phyloP scores from a whole-genome alignment of 2,888 invertebrate species.

The Bhutanitis thaidina region DNA sequence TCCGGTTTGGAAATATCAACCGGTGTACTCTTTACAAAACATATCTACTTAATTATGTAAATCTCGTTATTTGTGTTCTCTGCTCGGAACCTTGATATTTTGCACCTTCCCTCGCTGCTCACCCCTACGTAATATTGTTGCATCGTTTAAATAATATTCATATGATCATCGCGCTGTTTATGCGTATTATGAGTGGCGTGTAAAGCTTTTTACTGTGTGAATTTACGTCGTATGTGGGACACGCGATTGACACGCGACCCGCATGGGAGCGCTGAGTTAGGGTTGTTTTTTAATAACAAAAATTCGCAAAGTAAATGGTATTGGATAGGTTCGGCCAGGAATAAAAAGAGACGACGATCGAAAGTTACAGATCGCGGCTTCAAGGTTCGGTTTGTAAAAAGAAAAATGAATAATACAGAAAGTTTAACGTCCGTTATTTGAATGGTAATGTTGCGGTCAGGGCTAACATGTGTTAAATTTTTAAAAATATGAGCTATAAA shows the following conservation, averaged over 20 bases:
- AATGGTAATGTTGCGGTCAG: slow-evolving; percentile 6
- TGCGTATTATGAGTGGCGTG: slow-evolving; percentile 52
- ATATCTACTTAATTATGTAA: slow-evolving; percentile 52
- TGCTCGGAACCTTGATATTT: slow-evolving; percentile 52
- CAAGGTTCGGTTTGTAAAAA: slow-evolving; percentile 13
- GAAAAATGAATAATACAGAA: slow-evolving; percentile 16
- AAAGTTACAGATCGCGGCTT: slow-evolving; percentile 23
- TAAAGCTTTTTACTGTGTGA: slow-evolving; percentile 56
- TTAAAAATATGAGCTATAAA: slow-evolving; percentile 3
- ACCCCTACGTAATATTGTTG: slow-evolving; percentile 40
- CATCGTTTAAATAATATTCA: slow-evolving; percentile 30
- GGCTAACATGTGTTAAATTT: slow-evolving; percentile 5
- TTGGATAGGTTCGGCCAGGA: slow-evolving; percentile 33
- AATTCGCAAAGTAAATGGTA: slow-evolving; percentile 51
- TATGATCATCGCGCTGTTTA: slow-evolving; percentile 45
- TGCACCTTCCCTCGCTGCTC: slow-evolving; percentile 51
- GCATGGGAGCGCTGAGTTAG: slow-evolving; percentile 46
- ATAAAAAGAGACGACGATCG: slow-evolving; percentile 23
- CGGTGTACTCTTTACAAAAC: slow-evolving; percentile 46
- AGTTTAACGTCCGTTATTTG: slow-evolving; percentile 2
- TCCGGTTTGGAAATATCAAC: slow-evolving; percentile 69
- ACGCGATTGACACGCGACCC: slow-evolving; percentile 73
- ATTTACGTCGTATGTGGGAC: slow-evolving; percentile 71
- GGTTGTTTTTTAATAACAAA: slow-evolving; percentile 42
- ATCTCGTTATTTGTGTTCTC: slow-evolving; percentile 44